Conservation (phyloP, 1,140 invertebrate species). For the Gryon sp. region DNA sequence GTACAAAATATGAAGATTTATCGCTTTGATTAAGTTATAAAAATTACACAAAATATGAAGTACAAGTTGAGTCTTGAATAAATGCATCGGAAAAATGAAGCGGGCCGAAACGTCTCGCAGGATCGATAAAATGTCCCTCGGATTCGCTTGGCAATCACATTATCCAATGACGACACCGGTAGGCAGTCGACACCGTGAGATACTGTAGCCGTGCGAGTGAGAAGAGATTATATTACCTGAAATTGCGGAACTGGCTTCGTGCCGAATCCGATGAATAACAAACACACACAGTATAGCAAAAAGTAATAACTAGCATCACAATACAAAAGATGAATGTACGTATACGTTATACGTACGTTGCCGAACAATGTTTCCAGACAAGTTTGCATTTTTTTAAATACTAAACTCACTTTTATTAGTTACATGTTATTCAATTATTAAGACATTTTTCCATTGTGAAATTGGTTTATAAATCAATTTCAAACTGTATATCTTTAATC, state of each 20-base stretch:
- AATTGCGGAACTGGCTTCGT: slow-evolving; percentile 42
- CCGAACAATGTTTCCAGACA: too few species aligned
- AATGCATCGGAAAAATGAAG: slow-evolving; percentile 38
- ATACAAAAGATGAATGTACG: slow-evolving; percentile 1
- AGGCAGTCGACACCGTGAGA: slow-evolving; percentile 31
- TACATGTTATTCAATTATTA: too few species aligned
- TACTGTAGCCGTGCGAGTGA: slow-evolving; percentile 7
- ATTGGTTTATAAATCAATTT: too few species aligned
- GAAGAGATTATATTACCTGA: slow-evolving; percentile 36
- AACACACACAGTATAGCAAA: slow-evolving; percentile 16
- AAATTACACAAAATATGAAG: not conserved
- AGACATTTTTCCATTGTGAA: too few species aligned
- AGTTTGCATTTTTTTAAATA: too few species aligned
- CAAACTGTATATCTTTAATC: too few species aligned
- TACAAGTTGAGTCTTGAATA: slow-evolving; percentile 5
- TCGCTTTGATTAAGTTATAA: too few species aligned
- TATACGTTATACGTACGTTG: not conserved
- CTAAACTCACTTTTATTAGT: too few species aligned
- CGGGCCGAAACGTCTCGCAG: slow-evolving; percentile 61
- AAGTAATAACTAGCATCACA: slow-evolving; percentile 22
- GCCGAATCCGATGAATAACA: slow-evolving; percentile 46
- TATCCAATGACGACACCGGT: slow-evolving; percentile 55
- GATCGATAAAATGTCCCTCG: slow-evolving; percentile 70
- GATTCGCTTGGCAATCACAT: slow-evolving; percentile 56
- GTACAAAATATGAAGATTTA: too few species aligned